Conservation (phyloP, 2,888 invertebrate genomes). For the Volucella zonaria region DNA sequence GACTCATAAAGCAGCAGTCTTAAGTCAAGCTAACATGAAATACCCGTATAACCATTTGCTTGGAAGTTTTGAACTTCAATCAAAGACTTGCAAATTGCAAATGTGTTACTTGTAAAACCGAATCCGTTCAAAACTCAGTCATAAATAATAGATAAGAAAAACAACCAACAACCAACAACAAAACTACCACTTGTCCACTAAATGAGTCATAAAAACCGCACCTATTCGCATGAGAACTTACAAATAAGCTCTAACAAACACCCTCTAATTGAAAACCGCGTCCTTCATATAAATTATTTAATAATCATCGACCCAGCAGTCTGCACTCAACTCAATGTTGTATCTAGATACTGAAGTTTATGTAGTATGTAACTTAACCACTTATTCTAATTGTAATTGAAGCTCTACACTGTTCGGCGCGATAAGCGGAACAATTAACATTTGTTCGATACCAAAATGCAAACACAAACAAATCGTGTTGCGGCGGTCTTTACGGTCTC, state of each 20-base stretch:
- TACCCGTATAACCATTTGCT: too few species aligned
- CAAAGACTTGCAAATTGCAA: too few species aligned
- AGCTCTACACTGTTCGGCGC: constrained; percentile 53
- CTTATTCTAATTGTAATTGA: constrained; percentile 73
- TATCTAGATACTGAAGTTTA: not conserved
- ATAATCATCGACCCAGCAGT: constrained; percentile 43
- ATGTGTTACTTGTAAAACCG: too few species aligned
- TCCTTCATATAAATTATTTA: constrained; percentile 56
- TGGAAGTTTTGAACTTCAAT: too few species aligned
- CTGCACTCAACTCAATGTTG: not conserved
- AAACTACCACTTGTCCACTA: not conserved
- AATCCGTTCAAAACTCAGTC: constrained; percentile 2
- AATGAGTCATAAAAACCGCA: too few species aligned
- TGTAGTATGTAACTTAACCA: constrained; percentile 59
- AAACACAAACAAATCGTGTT: constrained; percentile 45
- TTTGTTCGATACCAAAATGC: constrained; percentile 52
- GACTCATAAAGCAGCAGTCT: too few species aligned
- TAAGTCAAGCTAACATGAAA: too few species aligned
- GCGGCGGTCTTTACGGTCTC: constrained; percentile 36
- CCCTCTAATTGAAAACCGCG: not conserved
- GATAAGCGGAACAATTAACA: constrained; percentile 67
- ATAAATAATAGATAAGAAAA: not conserved
- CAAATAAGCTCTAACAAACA: not conserved
- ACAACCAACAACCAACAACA: not conserved
- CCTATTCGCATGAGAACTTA: too few species aligned